Conservation (phyloP, 2,888 invertebrate species). For the Drosophila anomalata region DNA sequence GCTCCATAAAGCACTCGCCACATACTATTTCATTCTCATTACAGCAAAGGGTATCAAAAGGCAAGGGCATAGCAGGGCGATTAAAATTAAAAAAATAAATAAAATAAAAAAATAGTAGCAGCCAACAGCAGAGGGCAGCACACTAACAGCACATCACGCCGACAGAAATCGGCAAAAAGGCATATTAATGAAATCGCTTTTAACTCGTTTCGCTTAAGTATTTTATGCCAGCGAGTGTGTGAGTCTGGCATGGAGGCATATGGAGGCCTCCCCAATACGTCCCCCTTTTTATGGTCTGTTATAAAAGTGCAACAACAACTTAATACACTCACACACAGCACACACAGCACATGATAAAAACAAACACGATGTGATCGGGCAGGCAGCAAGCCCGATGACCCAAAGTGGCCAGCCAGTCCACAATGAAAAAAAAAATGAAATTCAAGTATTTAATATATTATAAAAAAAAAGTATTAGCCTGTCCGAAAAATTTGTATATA, state of each 20-base stretch:
- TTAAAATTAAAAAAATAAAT: slow-evolving; percentile 9
- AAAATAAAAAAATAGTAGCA: slow-evolving; percentile 5
- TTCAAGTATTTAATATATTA: slow-evolving; percentile 45
- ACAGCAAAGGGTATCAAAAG: slow-evolving; percentile 34
- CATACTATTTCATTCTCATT: slow-evolving; percentile 19
- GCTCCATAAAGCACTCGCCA: slow-evolving; percentile 8
- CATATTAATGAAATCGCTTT: slow-evolving; percentile 78
- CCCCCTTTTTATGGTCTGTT: slow-evolving; percentile 45
- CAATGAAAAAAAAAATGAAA: slow-evolving; percentile 39
- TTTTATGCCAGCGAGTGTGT: slow-evolving; percentile 44
- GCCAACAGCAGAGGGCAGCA: slow-evolving; percentile 28
- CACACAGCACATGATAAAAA: slow-evolving; percentile 61
- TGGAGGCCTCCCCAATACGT: slow-evolving; percentile 34
- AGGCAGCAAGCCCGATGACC: slow-evolving; percentile 53
- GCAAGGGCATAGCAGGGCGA: slow-evolving; percentile 30
- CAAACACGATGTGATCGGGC: slow-evolving; percentile 66
- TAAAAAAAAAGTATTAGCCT: slow-evolving; percentile 44
- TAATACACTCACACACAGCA: slow-evolving; percentile 27
- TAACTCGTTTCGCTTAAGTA: slow-evolving; percentile 77
- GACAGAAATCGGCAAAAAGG: slow-evolving; percentile 57
- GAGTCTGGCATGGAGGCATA: slow-evolving; percentile 12
- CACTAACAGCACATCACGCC: slow-evolving; percentile 34
- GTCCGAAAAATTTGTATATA: slow-evolving; percentile 19
- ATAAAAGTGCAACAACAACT: slow-evolving; percentile 75
- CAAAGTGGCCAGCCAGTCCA: slow-evolving; percentile 48